These are phyloP conservation scores for Gymnoscelis rufifasciata DNA, from an alignment of 2,888 invertebrate species.

Conservation along the genomic window DNA sequence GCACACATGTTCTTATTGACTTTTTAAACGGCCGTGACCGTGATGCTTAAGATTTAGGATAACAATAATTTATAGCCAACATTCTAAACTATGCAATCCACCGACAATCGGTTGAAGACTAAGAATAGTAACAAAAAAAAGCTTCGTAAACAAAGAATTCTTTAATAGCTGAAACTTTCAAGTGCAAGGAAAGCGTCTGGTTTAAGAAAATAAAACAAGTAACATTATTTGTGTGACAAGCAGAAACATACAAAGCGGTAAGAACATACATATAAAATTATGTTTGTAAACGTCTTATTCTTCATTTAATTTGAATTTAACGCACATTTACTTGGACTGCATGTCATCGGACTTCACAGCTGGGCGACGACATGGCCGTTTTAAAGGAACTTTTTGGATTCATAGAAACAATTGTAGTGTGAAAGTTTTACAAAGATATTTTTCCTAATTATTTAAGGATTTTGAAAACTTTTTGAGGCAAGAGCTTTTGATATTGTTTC, in stretches of 20 bases:
- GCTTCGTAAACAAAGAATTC: background rate
- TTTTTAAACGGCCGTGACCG: conserved; percentile 50
- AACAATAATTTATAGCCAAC: conserved; percentile 10
- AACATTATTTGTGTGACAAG: conserved; percentile 19
- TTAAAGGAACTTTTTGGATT: no score
- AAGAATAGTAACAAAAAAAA: background rate
- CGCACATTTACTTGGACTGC: no score
- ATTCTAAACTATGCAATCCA: background rate
- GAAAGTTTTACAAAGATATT: no score
- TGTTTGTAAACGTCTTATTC: no score
- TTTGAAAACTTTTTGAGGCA: no score
- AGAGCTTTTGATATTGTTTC: no score
- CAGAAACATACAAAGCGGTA: conserved; percentile 15
- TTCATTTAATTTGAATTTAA: no score
- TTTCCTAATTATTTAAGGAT: no score
- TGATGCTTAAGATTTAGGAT: conserved; percentile 42
- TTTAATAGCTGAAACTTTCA: conserved; percentile 8
- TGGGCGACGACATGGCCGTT: no score
- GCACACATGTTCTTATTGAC: conserved; percentile 50
- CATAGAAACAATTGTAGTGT: no score
- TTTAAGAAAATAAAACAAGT: conserved; percentile 19
- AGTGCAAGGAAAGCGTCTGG: conserved; percentile 10
- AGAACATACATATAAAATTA: conserved; percentile 11
- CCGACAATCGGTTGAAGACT: no score
- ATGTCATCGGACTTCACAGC: no score